Base-by-base conservation (phyloP, 1,140 invertebrate genomes). In the Zaprionus africanus region DNA sequence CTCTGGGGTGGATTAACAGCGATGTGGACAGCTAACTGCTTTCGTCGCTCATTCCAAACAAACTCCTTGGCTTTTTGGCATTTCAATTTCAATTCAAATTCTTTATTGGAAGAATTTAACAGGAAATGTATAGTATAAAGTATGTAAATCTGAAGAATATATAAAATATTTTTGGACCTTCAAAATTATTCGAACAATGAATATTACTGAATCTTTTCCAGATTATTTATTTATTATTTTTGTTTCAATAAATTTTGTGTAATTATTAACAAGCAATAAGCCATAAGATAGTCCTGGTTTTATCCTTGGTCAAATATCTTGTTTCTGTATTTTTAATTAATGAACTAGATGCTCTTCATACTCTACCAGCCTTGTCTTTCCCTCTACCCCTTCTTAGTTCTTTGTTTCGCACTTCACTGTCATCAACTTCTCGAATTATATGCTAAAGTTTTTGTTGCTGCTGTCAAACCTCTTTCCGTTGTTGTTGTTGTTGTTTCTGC, bases 71-170 rank as follows among this genome's bases (percentile, higher is more conserved):
- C 80, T 57, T 86, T 86, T 87, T 67, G 70, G 58, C 77, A 71
- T 86, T 78, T 86, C 80, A 88, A 74, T 80, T 82, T 79, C 68
- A 86, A 87, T 86, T 86, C 82, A 87, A 85, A 85, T 86, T 79
- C 82, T 87, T 79, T 79, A 86, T 86, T 36, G 15, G 15, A 4
- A 11, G 9, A 31, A 31, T 11, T 9, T 31, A 31, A 11, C 31
- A 3, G 7, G 6, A 31, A 7, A 31, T 31, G 11, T 31, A 31
- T 9, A 7, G 28, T 28, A 28, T 7, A 28, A 28, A 28, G 28
- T 28, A 28, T 31, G 7, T 31, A 31, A 6, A 28, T 28, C 28
- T 31, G 26, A 28, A 28, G 26, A 6, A 6, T 5, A 26, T 5
- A 26, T 26, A 6, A 26, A 7, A 28, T 28, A 0, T 28, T 9